Evolutionary conservation across 2,113 vertebrate species (phyloP).

Genomic region (Lepus timidus): DNA sequence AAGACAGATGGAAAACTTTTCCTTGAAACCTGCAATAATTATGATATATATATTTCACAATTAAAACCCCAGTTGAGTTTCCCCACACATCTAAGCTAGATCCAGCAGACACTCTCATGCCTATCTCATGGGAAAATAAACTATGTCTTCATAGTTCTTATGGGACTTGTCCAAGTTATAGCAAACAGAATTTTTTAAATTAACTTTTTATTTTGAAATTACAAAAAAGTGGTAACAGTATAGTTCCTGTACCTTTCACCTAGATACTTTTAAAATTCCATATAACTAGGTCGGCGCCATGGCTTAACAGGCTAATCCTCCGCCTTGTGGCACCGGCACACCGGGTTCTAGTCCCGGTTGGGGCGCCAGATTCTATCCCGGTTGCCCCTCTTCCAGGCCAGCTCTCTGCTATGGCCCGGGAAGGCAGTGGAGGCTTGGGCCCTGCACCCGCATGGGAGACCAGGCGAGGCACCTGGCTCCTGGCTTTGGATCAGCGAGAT

Average conservation of each 20-base stretch:
- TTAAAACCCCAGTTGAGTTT: neutral
- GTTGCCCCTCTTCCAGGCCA: too few species aligned
- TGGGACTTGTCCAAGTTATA: neutral
- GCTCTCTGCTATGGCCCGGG: too few species aligned
- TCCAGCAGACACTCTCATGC: neutral
- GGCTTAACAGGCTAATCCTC: too few species aligned
- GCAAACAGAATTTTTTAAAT: neutral
- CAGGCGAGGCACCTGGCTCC: too few species aligned
- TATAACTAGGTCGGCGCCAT: too few species aligned
- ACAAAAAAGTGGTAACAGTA: neutral
- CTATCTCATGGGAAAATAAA: neutral
- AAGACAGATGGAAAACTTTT: neutral
- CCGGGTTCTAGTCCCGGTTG: too few species aligned
- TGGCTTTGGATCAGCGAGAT: too few species aligned
- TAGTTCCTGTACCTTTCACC: neutral
- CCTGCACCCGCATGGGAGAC: too few species aligned
- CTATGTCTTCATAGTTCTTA: neutral
- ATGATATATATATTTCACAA: conserved; percentile 26
- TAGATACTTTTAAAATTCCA: neutral
- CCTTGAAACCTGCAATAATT: neutral
- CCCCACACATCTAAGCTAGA: neutral
- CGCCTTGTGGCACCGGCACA: too few species aligned
- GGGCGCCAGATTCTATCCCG: too few species aligned
- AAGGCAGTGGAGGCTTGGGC: too few species aligned
- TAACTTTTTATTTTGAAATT: conserved; percentile 5